Percentiles rank a stretch among this genome's conserved stretches.
Conservation (phyloP, 2,888 invertebrate species). For the Eupithecia subfuscata region DNA sequence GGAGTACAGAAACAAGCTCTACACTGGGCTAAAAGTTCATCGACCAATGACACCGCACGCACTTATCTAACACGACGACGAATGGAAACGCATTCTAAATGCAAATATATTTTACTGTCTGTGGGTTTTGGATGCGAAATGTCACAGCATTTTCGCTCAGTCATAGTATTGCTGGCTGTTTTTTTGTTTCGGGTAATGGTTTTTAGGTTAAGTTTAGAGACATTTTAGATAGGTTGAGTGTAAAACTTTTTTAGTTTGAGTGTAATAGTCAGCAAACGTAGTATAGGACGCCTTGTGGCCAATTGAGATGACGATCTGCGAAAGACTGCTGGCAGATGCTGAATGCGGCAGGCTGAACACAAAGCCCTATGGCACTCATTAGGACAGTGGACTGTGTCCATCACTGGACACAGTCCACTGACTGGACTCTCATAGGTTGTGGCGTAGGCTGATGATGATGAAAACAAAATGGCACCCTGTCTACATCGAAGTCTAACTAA, state of each 20-base stretch:
- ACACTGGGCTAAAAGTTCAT: constrained; percentile 68
- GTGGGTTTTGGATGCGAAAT: constrained; percentile 16
- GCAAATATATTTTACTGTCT: constrained; percentile 32
- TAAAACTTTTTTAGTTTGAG: no score
- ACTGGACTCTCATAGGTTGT: not conserved
- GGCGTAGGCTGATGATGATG: not conserved
- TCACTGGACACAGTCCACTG: not conserved
- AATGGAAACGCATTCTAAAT: constrained; percentile 39
- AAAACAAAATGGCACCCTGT: constrained; percentile 1
- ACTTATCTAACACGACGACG: constrained; percentile 47
- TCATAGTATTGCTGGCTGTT: not conserved
- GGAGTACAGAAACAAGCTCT: constrained; percentile 60
- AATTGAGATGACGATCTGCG: not conserved
- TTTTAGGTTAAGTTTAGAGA: not conserved
- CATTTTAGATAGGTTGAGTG: not conserved
- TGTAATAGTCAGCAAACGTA: no score
- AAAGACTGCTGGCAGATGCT: not conserved
- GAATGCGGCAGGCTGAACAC: not conserved
- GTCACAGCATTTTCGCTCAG: not conserved
- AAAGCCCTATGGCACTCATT: not conserved
- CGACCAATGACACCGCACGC: constrained; percentile 58
- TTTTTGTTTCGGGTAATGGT: not conserved
- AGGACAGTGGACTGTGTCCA: not conserved
- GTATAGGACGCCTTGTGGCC: not conserved
- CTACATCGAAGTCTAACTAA: not conserved